Conservation (phyloP, 2,888 invertebrate genomes). For the Linnaemya vulpina region DNA sequence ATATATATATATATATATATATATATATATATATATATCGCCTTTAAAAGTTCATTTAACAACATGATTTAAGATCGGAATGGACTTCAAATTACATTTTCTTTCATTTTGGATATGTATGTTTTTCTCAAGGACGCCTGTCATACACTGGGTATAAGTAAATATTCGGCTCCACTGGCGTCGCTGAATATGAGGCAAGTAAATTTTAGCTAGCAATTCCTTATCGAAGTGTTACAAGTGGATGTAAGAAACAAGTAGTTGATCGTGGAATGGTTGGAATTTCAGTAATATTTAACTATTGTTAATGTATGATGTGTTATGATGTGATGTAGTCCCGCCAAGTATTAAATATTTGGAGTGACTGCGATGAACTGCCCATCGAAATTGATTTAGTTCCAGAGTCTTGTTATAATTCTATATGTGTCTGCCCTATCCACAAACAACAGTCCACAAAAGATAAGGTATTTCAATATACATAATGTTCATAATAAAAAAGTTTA, state of each 20-base stretch:
- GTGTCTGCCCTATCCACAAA: slow-evolving; percentile 98
- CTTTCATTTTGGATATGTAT: slow-evolving; percentile 92
- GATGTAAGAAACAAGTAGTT: not conserved
- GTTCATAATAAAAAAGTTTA: too few species aligned
- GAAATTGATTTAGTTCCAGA: slow-evolving; percentile 96
- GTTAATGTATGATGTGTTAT: too few species aligned
- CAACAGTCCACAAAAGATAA: slow-evolving; percentile 98
- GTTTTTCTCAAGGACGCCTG: slow-evolving; percentile 97
- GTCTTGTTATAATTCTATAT: slow-evolving; percentile 97
- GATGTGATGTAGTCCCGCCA: slow-evolving; percentile 92
- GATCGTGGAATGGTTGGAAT: not conserved
- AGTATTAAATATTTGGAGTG: slow-evolving; percentile 97
- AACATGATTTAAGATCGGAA: slow-evolving; percentile 92
- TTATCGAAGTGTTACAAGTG: too few species aligned
- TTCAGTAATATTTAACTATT: not conserved
- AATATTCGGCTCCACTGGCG: slow-evolving; percentile 96
- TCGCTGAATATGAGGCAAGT: slow-evolving; percentile 94
- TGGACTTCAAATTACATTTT: slow-evolving; percentile 91
- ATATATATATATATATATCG: too few species aligned
- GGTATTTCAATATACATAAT: too few species aligned
- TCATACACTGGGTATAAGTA: slow-evolving; percentile 93
- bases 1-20: too few species aligned
- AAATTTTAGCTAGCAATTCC: not conserved
- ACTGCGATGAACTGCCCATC: slow-evolving; percentile 97
- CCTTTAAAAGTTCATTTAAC: slow-evolving; percentile 93